phyloP scores from a whole-genome alignment of 2,797 vertebrate species.

The Myotis vivesi region DNA sequence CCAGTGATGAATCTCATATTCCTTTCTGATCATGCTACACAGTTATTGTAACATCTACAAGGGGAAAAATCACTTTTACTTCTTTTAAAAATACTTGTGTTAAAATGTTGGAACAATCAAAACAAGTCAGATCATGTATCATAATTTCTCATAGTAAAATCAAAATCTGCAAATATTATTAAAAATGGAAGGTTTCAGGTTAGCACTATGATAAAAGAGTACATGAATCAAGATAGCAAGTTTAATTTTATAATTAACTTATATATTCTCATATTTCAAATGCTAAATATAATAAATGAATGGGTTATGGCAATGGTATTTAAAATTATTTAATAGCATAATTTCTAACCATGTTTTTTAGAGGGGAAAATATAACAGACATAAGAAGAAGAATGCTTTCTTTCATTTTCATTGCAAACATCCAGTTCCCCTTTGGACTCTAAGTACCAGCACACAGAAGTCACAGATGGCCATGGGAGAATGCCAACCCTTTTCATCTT shows the following conservation, averaged over 20 bases:
- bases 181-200: conserved; percentile 38
- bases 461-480: conserved; percentile 74
- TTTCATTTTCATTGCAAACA: conserved; percentile 63
- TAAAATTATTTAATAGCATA: conserved; percentile 33
- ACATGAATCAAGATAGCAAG: not conserved
- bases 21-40: not conserved
- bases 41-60: not conserved
- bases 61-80: conserved; percentile 4
- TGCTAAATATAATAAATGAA: conserved; percentile 20
- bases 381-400: conserved; percentile 48
- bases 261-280: not conserved
- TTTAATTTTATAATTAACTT: conserved; percentile 20
- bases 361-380: conserved; percentile 11
- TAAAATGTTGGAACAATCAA: conserved; percentile 41
- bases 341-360: not conserved
- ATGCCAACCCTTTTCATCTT: conserved; percentile 74
- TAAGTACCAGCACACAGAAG: conserved; percentile 59
- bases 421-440: conserved; percentile 2
- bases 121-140: conserved; percentile 46
- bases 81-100: not conserved
- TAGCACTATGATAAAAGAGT: conserved; percentile 9
- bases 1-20: not conserved
- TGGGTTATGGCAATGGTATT: not conserved
- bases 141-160: conserved; percentile 44
- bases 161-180: conserved; percentile 34